phyloP scores from a whole-genome alignment of 2,113 vertebrate species.

The Oreochromis spilurus region DNA sequence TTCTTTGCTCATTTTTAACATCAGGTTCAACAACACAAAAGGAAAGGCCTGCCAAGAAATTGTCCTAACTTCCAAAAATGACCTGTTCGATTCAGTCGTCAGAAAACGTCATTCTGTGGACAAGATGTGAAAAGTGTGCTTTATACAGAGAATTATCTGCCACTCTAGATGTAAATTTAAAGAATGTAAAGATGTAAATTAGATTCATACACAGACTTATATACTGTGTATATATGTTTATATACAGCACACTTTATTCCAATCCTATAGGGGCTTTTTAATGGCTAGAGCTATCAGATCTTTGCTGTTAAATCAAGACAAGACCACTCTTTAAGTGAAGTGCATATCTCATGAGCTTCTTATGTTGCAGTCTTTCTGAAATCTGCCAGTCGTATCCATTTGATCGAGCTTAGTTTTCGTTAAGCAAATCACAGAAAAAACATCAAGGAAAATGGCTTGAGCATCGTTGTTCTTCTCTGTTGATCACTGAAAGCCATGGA shows the following conservation, averaged over 20 bases:
- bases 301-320: slow-evolving; percentile 13
- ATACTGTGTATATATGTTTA: slow-evolving; percentile 80
- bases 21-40: slow-evolving; percentile 21
- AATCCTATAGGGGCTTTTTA: slow-evolving; percentile 54
- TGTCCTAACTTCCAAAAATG: slow-evolving; percentile 1
- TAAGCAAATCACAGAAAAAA: not conserved
- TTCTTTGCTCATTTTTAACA: slow-evolving; percentile 34
- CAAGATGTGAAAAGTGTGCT: slow-evolving; percentile 55
- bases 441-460: not conserved
- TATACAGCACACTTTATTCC: slow-evolving; percentile 69
- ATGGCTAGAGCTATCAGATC: slow-evolving; percentile 36
- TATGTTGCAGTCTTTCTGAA: slow-evolving; percentile 14
- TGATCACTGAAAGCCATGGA: not conserved
- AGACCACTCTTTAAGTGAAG: slow-evolving; percentile 40
- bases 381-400: not conserved
- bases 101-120: slow-evolving; percentile 33
- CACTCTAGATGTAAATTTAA: slow-evolving; percentile 76
- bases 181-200: slow-evolving; percentile 81
- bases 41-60: slow-evolving; percentile 31
- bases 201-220: slow-evolving; percentile 74
- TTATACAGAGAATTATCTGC: slow-evolving; percentile 59
- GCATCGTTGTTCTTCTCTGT: not conserved
- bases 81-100: slow-evolving; percentile 25
- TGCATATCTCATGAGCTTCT: slow-evolving; percentile 39
- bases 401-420: not conserved